Conservation (phyloP, 2,888 invertebrate species). For the Hedychridium roseum region DNA sequence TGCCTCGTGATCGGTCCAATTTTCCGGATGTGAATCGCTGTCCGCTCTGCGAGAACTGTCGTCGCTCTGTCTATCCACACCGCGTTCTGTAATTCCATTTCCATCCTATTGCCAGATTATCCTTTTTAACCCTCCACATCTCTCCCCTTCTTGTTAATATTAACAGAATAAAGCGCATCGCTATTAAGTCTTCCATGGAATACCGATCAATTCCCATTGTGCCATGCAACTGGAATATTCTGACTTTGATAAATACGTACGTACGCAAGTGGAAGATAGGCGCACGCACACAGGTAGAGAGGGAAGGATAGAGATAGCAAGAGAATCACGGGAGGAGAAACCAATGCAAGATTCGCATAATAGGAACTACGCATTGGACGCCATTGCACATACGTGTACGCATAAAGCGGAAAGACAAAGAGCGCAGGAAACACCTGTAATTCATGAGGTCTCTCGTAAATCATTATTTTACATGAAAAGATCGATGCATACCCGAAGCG, state of each 20-base stretch:
- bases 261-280: conserved; percentile 55
- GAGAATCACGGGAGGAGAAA: conserved; percentile 7
- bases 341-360: not conserved
- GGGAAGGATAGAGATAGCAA: conserved; percentile 26
- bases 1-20: conserved; percentile 75
- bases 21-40: conserved; percentile 67
- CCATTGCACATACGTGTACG: conserved; percentile 18
- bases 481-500: too few relatives aligned
- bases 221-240: too few relatives aligned
- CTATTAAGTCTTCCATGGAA: too few relatives aligned
- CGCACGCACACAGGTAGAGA: conserved; percentile 56
- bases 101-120: not conserved
- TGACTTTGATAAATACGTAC: conserved; percentile 59
- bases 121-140: too few relatives aligned
- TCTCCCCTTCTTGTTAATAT: not conserved
- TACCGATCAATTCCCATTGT: too few relatives aligned
- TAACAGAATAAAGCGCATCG: conserved; percentile 33
- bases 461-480: too few relatives aligned
- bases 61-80: conserved; percentile 66
- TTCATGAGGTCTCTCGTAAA: too few relatives aligned
- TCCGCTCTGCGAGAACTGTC: conserved; percentile 68
- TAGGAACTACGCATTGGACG: conserved; percentile 11
- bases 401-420: not conserved
- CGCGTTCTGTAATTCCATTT: conserved; percentile 60
- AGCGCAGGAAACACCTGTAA: too few relatives aligned